These are phyloP conservation scores for Axinella damicornis DNA, from an alignment of 37 sponge, comb jelly and placozoan species.

Conservation along the genomic window DNA sequence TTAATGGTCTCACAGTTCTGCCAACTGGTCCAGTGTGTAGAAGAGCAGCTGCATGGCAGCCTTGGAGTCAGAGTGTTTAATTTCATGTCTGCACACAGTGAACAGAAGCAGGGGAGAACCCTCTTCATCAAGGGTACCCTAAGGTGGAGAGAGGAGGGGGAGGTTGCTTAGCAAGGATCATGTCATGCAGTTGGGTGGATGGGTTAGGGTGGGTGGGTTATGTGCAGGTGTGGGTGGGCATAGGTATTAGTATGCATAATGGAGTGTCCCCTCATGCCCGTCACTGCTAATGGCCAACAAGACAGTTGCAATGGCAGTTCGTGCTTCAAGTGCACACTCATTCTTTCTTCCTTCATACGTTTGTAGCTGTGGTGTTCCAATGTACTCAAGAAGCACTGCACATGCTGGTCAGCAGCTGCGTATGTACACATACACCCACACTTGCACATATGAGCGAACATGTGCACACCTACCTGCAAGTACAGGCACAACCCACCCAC, in stretches of 20 bases:
- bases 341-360: no score
- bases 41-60: slow-evolving; percentile 57
- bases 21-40: slow-evolving; percentile 39
- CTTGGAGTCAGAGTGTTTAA: slow-evolving; percentile 20
- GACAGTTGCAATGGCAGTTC: no score
- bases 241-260: not conserved
- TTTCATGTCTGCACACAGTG: slow-evolving; percentile 33
- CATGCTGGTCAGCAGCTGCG: no score
- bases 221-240: slow-evolving; percentile 10
- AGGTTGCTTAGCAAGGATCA: not conserved
- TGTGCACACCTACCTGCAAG: no score
- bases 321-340: no score
- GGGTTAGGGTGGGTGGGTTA: not conserved
- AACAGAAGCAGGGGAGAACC: slow-evolving; percentile 60
- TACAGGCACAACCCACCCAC: no score
- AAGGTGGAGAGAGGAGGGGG: not conserved
- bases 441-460: no score
- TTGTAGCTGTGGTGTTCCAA: no score
- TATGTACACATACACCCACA: no score
- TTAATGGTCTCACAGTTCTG: slow-evolving; percentile 8
- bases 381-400: no score
- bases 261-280: no score
- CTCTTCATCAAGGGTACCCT: slow-evolving; percentile 50
- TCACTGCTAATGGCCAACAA: no score
- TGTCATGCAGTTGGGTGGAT: not conserved